phyloP scores from a whole-genome alignment of 2,113 vertebrate genomes.

The Carettochelys insculpta region DNA sequence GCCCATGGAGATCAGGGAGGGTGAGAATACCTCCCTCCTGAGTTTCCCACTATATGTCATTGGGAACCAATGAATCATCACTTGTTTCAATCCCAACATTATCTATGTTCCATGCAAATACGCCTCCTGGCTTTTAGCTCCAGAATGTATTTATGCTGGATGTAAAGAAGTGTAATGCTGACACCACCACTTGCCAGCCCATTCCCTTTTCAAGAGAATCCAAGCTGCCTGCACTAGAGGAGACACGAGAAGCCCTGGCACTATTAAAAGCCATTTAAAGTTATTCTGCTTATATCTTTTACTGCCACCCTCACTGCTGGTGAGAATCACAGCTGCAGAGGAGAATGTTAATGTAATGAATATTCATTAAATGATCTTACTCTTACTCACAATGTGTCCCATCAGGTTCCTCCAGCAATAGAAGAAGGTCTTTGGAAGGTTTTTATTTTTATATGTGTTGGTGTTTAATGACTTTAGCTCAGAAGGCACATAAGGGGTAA shows the following conservation, averaged over 20 bases:
- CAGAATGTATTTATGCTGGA: background rate
- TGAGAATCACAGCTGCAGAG: conserved; percentile 46
- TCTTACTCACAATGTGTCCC: conserved; percentile 53
- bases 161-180: background rate
- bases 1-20: background rate
- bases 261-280: conserved; percentile 60
- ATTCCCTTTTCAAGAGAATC: background rate
- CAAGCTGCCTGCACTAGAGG: conserved; percentile 29
- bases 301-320: conserved; percentile 53
- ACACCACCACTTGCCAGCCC: background rate
- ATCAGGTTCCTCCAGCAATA: conserved; percentile 51
- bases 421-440: conserved; percentile 48
- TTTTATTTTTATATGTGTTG: conserved; percentile 50
- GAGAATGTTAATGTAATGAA: conserved; percentile 69
- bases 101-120: background rate
- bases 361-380: conserved; percentile 66
- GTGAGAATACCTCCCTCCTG: background rate
- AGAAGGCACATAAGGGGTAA: background rate
- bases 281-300: conserved; percentile 34
- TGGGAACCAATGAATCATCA: no score
- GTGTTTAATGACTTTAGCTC: conserved; percentile 50
- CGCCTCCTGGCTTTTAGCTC: background rate
- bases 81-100: background rate
- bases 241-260: conserved; percentile 46
- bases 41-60: no score